Evolutionary conservation across 2,888 invertebrate species (phyloP).

Genomic region (Thymelicus lineola): DNA sequence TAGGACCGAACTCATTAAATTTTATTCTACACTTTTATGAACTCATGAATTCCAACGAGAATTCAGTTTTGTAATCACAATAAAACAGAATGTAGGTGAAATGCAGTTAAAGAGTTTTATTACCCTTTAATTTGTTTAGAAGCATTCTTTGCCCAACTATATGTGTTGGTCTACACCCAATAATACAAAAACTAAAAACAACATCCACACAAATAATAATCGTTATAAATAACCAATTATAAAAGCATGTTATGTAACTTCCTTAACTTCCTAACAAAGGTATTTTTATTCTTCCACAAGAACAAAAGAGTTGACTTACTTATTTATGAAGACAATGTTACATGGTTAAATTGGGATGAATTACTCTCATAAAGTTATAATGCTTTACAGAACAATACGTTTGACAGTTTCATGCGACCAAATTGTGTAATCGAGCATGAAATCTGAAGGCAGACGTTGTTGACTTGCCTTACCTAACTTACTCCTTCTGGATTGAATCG

Average conservation of each 20-base stretch:
- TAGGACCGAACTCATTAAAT: conserved; percentile 22
- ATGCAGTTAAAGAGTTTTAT: not conserved
- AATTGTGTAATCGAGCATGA: conserved; percentile 46
- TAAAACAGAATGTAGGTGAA: conserved; percentile 27
- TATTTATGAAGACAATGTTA: conserved; percentile 8
- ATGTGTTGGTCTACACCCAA: no score
- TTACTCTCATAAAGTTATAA: conserved; percentile 1
- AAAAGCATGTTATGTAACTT: not conserved
- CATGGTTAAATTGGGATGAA: conserved; percentile 16
- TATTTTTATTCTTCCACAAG: not conserved
- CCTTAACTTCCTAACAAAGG: not conserved
- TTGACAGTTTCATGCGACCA: conserved; percentile 20
- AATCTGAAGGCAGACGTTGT: conserved; percentile 43
- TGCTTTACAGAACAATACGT: conserved; percentile 11
- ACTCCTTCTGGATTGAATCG: conserved; percentile 11
- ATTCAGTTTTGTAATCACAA: conserved; percentile 20
- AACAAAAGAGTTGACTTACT: not conserved
- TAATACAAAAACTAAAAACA: no score
- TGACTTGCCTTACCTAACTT: conserved; percentile 49
- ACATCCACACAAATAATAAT: no score
- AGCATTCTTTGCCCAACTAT: no score
- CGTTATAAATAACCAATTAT: not conserved
- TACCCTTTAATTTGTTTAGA: not conserved
- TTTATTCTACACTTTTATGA: conserved; percentile 28
- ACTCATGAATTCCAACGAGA: conserved; percentile 28